A percentile compares a stretch with the other conserved stretches of the same genome.
phyloP scores from a whole-genome alignment of 2,113 vertebrate species.

The Deroptyus accipitrinus region DNA sequence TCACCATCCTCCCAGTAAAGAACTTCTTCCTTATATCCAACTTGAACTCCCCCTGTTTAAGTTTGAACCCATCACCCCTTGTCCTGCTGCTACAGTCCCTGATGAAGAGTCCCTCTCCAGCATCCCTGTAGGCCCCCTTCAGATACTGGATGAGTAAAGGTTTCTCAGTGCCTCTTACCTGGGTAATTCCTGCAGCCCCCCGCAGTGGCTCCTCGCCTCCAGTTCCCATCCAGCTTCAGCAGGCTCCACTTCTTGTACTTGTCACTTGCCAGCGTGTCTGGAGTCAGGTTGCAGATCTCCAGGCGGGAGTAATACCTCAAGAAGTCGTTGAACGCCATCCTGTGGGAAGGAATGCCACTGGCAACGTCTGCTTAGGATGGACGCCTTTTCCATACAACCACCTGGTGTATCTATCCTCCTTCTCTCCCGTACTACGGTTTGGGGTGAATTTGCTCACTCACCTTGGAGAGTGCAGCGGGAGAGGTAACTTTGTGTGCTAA shows the following conservation, averaged over 20 bases:
- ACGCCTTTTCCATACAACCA: not conserved
- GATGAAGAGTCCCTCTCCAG: not conserved
- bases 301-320: constrained; percentile 87
- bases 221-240: constrained; percentile 85
- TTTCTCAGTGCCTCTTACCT: constrained; percentile 61
- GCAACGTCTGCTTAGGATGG: rapidly evolving
- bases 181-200: constrained; percentile 92
- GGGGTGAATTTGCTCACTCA: not conserved
- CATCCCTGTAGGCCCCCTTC: not conserved
- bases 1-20: not conserved
- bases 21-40: not conserved
- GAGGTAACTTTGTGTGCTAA: not conserved
- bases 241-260: constrained; percentile 89
- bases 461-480: not conserved
- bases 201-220: constrained; percentile 90
- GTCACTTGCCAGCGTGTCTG: constrained; percentile 84
- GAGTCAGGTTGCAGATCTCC: constrained; percentile 95
- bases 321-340: constrained; percentile 93
- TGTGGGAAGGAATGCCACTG: constrained; percentile 41
- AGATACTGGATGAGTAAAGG: not conserved
- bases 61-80: not conserved
- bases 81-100: not conserved
- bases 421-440: not conserved
- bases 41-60: not conserved
- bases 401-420: not conserved